Conservation (phyloP, 1,140 invertebrate species). For the Drosophila chauvacae region DNA sequence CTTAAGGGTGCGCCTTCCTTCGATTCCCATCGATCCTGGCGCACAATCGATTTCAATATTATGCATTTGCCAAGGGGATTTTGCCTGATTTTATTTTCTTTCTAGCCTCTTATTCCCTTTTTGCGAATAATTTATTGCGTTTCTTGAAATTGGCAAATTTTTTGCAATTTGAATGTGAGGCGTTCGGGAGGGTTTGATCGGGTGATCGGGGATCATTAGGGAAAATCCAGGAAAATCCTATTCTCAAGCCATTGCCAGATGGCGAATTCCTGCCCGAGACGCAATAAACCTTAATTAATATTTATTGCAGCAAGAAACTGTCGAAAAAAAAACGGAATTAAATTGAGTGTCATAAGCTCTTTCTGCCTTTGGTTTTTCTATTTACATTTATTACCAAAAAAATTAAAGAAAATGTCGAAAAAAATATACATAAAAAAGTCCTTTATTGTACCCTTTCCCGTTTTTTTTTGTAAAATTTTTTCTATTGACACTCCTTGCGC, state of each 20-base stretch:
- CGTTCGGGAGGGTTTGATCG: conserved; percentile 65
- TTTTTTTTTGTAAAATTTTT: conserved; percentile 9
- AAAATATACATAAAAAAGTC: conserved; percentile 27
- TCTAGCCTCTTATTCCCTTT: conserved; percentile 39
- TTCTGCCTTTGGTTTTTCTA: conserved; percentile 36
- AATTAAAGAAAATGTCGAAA: not conserved
- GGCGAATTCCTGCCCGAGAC: conserved; percentile 34
- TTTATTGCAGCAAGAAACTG: conserved; percentile 30
- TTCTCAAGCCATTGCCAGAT: conserved; percentile 10
- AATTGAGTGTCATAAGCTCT: conserved; percentile 82
- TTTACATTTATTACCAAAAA: conserved; percentile 51
- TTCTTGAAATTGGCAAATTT: conserved; percentile 56
- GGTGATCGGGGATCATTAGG: conserved; percentile 57
- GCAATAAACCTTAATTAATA: conserved; percentile 64
- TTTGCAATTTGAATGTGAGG: conserved; percentile 71
- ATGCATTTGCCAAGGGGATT: conserved; percentile 55
- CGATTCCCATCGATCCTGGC: conserved; percentile 57
- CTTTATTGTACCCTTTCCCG: conserved; percentile 21
- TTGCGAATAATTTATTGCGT: conserved; percentile 78
- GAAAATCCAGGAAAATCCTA: conserved; percentile 17
- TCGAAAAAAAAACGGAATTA: conserved; percentile 50
- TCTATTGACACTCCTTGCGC: conserved; percentile 56
- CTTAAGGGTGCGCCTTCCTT: conserved; percentile 27
- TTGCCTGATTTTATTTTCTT: conserved; percentile 42
- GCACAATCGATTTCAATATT: conserved; percentile 59